Evolutionary conservation across 2,888 invertebrate genomes (phyloP).

Genomic region (Harpagoxenus sublaevis): DNA sequence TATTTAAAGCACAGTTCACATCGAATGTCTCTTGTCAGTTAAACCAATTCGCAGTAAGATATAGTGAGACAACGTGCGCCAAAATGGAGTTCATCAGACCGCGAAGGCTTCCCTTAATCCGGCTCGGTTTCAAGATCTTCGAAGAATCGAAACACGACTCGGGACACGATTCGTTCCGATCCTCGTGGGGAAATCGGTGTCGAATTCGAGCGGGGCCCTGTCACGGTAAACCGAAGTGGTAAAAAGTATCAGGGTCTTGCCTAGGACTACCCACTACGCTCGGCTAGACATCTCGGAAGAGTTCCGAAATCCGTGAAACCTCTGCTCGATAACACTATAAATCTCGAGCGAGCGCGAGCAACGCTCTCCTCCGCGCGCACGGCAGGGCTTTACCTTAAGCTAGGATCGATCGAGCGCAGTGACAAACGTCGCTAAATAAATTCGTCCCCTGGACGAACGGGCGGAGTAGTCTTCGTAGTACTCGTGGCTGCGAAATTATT

Average conservation of each 20-base stretch:
- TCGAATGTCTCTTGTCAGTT: neutral
- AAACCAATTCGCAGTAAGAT: neutral
- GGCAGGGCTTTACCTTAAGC: conserved; percentile 71
- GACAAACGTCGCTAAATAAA: conserved; percentile 76
- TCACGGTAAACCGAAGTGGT: conserved; percentile 64
- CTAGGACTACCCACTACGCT: conserved; percentile 44
- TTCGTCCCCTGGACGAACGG: conserved; percentile 57
- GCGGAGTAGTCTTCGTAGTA: conserved; percentile 11
- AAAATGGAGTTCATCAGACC: neutral
- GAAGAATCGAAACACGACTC: conserved; percentile 9
- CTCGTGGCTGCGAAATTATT: conserved; percentile 55
- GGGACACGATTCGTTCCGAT: conserved; percentile 51
- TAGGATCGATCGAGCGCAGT: conserved; percentile 68
- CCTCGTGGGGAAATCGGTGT: conserved; percentile 69
- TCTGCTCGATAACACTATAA: conserved; percentile 74
- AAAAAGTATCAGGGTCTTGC: conserved; percentile 70
- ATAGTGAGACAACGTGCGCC: neutral
- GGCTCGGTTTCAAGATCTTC: conserved; percentile 13
- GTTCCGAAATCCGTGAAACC: conserved; percentile 72
- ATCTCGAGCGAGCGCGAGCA: conserved; percentile 61
- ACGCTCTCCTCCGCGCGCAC: conserved; percentile 45
- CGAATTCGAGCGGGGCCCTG: conserved; percentile 59
- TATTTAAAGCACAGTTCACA: neutral
- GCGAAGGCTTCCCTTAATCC: neutral
- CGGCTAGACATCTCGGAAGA: conserved; percentile 62